Evolutionary conservation across 2,113 vertebrate genomes (phyloP).

Genomic region (Oenanthe melanoleuca): DNA sequence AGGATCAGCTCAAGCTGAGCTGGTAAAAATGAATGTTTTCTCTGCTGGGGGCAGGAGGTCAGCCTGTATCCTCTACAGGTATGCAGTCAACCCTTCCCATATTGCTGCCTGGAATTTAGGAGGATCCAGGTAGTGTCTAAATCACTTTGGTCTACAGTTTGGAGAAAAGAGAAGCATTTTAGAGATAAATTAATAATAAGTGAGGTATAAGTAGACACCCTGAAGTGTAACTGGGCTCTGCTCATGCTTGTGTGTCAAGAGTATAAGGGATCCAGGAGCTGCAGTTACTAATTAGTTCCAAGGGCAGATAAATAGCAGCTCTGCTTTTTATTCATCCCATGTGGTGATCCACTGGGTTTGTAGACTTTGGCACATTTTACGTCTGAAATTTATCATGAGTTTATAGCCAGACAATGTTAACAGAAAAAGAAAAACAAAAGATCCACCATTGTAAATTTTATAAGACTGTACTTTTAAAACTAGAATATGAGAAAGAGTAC

Average conservation of each 20-base stretch:
- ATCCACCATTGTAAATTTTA: background rate
- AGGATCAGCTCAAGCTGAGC: background rate
- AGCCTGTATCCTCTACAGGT: background rate
- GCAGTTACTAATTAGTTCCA: constrained; percentile 57
- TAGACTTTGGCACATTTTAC: constrained; percentile 46
- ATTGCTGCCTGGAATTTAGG: background rate
- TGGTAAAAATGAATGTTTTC: background rate
- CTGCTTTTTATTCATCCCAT: constrained; percentile 41
- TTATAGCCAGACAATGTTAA: constrained; percentile 35
- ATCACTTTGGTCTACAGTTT: background rate
- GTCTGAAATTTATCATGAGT: constrained; percentile 44
- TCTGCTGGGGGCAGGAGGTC: background rate
- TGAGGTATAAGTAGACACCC: background rate
- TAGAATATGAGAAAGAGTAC: background rate
- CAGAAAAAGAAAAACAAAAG: background rate
- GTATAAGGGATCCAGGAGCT: background rate
- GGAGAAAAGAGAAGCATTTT: background rate
- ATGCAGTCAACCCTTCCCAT: background rate
- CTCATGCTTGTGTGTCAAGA: background rate
- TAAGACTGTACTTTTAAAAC: background rate
- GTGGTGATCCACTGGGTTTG: constrained; percentile 35
- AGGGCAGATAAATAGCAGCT: constrained; percentile 44
- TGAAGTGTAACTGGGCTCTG: background rate
- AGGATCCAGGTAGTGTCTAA: background rate
- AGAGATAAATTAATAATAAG: background rate